These are phyloP conservation scores for Vesta saturnalis DNA, from an alignment of 2,888 invertebrate genomes.

Conservation along the genomic window DNA sequence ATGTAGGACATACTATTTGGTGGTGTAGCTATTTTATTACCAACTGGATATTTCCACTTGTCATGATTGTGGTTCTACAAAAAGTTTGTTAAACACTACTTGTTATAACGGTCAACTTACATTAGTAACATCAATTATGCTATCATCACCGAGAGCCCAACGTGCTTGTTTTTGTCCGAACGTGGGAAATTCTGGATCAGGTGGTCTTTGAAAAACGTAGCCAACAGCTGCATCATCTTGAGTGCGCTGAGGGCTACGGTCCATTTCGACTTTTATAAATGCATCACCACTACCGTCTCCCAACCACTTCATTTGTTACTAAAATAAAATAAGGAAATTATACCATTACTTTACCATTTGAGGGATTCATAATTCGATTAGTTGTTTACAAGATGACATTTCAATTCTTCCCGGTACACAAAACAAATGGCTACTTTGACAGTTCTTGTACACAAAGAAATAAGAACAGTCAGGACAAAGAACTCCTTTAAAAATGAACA, in stretches of 20 bases:
- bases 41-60: constrained; percentile 84
- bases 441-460: constrained; percentile 67
- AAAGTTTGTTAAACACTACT: background rate
- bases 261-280: constrained; percentile 69
- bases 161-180: constrained; percentile 77
- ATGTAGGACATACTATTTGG: constrained; percentile 62
- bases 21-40: constrained; percentile 66
- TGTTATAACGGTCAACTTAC: constrained; percentile 16
- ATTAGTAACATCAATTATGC: constrained; percentile 82
- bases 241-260: constrained; percentile 74
- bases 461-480: constrained; percentile 32
- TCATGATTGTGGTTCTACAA: constrained; percentile 81
- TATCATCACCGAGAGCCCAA: constrained; percentile 92
- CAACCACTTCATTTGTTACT: constrained; percentile 80
- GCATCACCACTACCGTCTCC: constrained; percentile 75
- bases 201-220: constrained; percentile 88
- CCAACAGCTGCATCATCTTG: constrained; percentile 94
- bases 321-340: constrained; percentile 6
- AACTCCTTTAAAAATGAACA: constrained; percentile 19
- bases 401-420: constrained; percentile 60
- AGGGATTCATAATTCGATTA: constrained; percentile 43
- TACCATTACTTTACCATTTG: background rate
- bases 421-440: constrained; percentile 68
- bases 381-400: constrained; percentile 61
- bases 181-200: constrained; percentile 82